Evolutionary conservation across 2,113 vertebrate genomes (phyloP), one percentile per base, ranked within the genome.

Genomic region (Talpa occidentalis): DNA sequence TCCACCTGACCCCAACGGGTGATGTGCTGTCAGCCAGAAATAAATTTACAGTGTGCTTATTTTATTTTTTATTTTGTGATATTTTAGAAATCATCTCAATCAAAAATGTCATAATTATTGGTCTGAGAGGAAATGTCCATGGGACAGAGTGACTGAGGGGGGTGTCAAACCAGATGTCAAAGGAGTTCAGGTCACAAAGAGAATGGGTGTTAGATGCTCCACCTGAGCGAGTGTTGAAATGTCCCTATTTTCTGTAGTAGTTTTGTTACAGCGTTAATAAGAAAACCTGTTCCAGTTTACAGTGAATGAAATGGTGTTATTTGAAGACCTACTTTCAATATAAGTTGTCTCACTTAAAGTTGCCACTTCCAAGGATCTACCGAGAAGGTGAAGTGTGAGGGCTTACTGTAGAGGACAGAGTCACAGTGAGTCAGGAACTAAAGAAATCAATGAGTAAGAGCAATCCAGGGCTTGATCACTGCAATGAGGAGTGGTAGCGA

Each of bases 11-110:
- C 3, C 21, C 30, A 76, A 22, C 0, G 17, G 37, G 16, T 40
- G 4, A 35, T 30, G 24, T 40, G 40, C 49, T 32, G 49, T 4
- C 10, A 70, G 47, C 28, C 60, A 72, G 32, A 12, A 60, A 52
- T 35, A 66, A 52, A 17, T 52, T 70, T 40, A 60, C 10, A 64
- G n/a, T 42, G 60, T 69, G 10, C 32, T 76, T 64, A 2, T 56
- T 72, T 37, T 44, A 35, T 93, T 88, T 93, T 88, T 14, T 67
- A 62, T 64, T 82, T 90, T 52, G 17, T 88, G 56, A 74, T 81
- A 52, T 67, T 74, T 72, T 60, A 6, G 35, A 86, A 86, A 73
- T 22, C 19, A 42, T 56, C 49, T 62, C 49, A 62, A 52, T 64
- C 22, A 49, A 85, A 81, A 21, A n/a, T 62, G 19, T 32, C 60